These are phyloP conservation scores for Rhea pennata DNA, from an alignment of 2,113 vertebrate genomes.

Conservation along the genomic window DNA sequence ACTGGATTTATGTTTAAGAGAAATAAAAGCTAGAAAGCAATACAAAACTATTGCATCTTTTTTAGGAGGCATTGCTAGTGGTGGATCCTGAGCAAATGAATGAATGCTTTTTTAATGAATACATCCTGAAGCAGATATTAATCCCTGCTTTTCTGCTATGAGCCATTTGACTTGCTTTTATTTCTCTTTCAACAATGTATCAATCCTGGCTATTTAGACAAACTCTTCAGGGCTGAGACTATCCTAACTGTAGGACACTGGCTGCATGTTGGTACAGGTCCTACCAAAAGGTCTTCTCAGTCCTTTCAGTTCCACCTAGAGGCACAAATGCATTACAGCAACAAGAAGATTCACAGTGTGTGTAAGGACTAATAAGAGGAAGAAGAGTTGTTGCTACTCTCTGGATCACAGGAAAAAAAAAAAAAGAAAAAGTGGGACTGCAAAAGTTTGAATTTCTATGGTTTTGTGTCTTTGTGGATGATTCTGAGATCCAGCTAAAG, in stretches of 20 bases:
- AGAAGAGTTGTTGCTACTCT: neutral
- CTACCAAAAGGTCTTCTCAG: neutral
- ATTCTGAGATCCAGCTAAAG: neutral
- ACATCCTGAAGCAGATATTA: neutral
- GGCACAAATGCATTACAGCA: slow-evolving; percentile 4
- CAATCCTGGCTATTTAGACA: neutral
- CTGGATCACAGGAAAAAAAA: neutral
- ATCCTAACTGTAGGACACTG: neutral
- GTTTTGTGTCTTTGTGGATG: neutral
- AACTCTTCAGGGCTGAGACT: neutral
- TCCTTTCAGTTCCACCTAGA: slow-evolving; percentile 62
- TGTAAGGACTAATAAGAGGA: neutral
- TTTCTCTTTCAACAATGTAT: neutral
- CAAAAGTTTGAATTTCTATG: neutral
- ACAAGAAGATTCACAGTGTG: neutral
- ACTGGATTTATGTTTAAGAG: neutral
- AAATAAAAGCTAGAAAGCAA: neutral
- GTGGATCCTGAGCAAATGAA: neutral
- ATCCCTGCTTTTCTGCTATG: neutral
- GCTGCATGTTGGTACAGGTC: neutral
- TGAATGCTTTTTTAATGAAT: neutral
- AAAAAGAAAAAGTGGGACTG: neutral
- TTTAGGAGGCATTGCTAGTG: neutral
- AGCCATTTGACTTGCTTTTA: neutral
- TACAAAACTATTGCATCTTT: neutral